These are phyloP conservation scores for Eucidaris tribuloides DNA, from an alignment of 35 echinoderm and acorn worm species.

Conservation along the genomic window DNA sequence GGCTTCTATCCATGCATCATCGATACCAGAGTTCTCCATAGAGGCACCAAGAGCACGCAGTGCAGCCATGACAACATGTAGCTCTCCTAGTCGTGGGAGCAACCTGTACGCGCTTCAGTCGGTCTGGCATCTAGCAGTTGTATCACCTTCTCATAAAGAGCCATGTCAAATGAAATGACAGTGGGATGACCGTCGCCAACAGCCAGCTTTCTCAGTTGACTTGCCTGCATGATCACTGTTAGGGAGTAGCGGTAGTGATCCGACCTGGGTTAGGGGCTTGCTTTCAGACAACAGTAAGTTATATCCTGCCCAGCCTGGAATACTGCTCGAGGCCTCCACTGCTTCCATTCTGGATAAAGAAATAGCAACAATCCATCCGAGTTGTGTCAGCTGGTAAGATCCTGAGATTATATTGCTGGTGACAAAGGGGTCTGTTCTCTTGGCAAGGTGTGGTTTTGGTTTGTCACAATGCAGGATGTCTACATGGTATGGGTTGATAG, in stretches of 20 bases:
- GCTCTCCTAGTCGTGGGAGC: conserved; percentile 4
- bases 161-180: conserved; percentile 6
- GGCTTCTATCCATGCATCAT: conserved; percentile 59
- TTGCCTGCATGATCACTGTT: no score
- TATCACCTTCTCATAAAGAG: background rate
- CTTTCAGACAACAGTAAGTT: no score
- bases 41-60: conserved; percentile 32
- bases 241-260: no score
- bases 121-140: conserved; percentile 8
- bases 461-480: background rate
- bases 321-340: no score
- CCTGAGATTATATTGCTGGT: background rate
- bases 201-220: conserved; percentile 19
- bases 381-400: no score
- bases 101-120: background rate
- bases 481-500: background rate
- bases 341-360: no score
- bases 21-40: conserved; percentile 69
- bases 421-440: no score
- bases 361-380: no score
- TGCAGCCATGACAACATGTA: conserved; percentile 40
- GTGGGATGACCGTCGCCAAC: background rate
- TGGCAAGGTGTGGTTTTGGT: no score
- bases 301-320: no score
- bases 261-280: no score